Evolutionary conservation across 2,113 vertebrate genomes (phyloP), one percentile per base, ranked within the genome.

Genomic region (Ciconia maguari): DNA sequence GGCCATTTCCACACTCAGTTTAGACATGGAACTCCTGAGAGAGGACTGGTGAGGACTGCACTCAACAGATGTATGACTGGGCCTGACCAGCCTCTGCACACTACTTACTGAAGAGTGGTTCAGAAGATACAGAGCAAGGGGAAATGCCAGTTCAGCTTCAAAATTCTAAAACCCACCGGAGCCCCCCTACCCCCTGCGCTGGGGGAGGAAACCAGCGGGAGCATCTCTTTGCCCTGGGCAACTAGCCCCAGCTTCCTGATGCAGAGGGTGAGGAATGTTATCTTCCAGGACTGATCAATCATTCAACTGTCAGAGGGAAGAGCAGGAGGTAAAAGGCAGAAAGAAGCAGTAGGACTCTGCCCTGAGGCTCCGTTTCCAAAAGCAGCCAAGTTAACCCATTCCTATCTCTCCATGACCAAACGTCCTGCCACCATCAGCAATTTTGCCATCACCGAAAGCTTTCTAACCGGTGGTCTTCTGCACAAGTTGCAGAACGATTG

Each of bases 221-320:
- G 36, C 83, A 70, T 69, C 83, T 89, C 80, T 66, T 92, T 58
- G 96, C 96, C 92, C 54, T 62, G 54, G 93, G 95, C 93, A 94
- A 95, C 60, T 13, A 88, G 76, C 66, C 64, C 88, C 66, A 25
- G 68, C 49, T 77, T 89, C 90, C 75, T 93, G 92, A 66, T 78
- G 92, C 69, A 72, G 93, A 92, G 87, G 68, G 68, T 36, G 72
- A 96, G 78, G 96, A 96, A 92, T 84, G 94, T 95, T 96, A 95
- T 94, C 94, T 94, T 92, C 90, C 87, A 85, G 80, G 75, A 61
- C 84, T 68, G 80, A 96, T 97, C 94, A 80, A 85, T 97, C 95
- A 94, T 14, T 54, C 79, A 62, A 10, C 86, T 58, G 75, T 87
- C 93, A 86, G 51, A 66, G 87, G 64, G 66, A 90, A 76, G 82